Evolutionary conservation across 2,797 vertebrate genomes (phyloP).

Genomic region (Sciurus carolinensis): DNA sequence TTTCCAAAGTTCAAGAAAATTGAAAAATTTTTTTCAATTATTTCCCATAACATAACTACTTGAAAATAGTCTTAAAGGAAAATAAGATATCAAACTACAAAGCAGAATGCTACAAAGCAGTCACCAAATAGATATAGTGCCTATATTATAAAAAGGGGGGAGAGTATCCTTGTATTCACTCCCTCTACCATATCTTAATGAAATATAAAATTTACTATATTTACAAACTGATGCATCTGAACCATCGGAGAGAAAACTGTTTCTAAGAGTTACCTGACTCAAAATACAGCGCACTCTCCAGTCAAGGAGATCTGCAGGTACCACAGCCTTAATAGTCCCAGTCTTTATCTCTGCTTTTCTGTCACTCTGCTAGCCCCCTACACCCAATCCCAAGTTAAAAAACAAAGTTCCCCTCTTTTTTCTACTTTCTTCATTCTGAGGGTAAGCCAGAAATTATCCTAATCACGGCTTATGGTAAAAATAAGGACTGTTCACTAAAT

Average conservation of each 20-base stretch:
- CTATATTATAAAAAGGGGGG: background rate
- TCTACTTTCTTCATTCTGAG: background rate
- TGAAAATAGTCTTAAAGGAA: constrained; percentile 23
- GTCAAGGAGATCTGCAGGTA: background rate
- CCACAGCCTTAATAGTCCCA: background rate
- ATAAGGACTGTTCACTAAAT: background rate
- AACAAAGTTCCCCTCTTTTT: background rate
- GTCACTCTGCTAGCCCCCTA: background rate
- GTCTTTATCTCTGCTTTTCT: background rate
- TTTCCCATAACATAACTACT: background rate
- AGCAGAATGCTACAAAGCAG: background rate
- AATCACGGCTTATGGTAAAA: constrained; percentile 1
- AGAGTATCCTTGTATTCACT: background rate
- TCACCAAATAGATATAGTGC: background rate
- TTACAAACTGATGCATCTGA: constrained; percentile 20
- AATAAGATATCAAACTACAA: constrained; percentile 45
- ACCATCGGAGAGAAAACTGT: constrained; percentile 17
- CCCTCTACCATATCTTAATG: background rate
- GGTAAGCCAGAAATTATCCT: constrained; percentile 15
- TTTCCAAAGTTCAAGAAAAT: constrained; percentile 58
- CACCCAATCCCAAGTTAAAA: too few relatives aligned
- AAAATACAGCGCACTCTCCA: background rate
- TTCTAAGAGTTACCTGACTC: background rate
- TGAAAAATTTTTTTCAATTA: constrained; percentile 4
- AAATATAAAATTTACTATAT: constrained; percentile 37